Evolutionary conservation across 2,797 vertebrate genomes (phyloP).

Genomic region (Myotis planiceps): DNA sequence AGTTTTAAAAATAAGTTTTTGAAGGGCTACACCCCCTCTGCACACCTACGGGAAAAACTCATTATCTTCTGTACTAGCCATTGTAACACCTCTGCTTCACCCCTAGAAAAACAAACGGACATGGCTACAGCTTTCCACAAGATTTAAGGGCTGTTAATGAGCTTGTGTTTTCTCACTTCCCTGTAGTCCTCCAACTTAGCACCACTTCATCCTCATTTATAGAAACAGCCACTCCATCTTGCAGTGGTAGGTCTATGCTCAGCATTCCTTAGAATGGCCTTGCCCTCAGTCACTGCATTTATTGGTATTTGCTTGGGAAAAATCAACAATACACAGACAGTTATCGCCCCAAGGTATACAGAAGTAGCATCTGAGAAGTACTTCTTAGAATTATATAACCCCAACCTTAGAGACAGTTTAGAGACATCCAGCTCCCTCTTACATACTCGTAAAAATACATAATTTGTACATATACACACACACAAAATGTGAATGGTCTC

Average conservation of each 20-base stretch:
- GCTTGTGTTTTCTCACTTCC: background rate
- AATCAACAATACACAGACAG: background rate
- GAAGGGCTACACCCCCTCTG: background rate
- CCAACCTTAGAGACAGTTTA: background rate
- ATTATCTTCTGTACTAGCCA: background rate
- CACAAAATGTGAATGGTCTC: background rate
- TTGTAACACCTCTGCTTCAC: background rate
- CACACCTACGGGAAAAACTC: background rate
- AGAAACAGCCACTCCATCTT: background rate
- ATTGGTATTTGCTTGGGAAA: background rate
- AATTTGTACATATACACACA: background rate
- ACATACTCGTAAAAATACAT: background rate
- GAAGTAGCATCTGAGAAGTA: background rate
- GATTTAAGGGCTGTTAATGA: background rate
- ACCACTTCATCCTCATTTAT: background rate
- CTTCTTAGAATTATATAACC: background rate
- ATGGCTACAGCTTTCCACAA: background rate
- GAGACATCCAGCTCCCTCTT: background rate
- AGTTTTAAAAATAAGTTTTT: background rate
- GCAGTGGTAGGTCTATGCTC: background rate
- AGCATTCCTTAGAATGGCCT: background rate
- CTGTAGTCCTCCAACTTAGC: background rate
- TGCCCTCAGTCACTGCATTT: background rate
- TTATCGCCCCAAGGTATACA: slow-evolving; percentile 10
- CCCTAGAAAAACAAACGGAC: background rate